Conservation (phyloP, 2,888 invertebrate species). For the Eristalis arbustorum region DNA sequence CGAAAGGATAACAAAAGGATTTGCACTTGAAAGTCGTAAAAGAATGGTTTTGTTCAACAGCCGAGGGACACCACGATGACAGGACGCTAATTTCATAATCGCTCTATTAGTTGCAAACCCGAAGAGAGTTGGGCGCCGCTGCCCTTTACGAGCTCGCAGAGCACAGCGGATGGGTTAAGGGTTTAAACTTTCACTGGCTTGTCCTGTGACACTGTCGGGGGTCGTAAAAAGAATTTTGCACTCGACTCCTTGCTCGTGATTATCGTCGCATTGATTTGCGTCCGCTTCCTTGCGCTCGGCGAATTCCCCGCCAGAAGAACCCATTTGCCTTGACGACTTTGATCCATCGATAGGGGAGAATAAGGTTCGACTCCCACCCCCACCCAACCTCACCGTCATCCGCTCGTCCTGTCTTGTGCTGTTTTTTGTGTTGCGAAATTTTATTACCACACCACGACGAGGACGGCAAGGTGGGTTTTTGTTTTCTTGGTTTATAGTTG, state of each 20-base stretch:
- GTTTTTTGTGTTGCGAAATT: conserved; percentile 34
- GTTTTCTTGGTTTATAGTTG: conserved; percentile 28
- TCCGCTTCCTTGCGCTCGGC: background rate
- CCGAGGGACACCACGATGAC: background rate
- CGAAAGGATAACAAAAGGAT: conserved; percentile 66
- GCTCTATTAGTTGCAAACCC: conserved; percentile 55
- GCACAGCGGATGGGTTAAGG: conserved; percentile 1
- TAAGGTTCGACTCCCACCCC: conserved; percentile 6
- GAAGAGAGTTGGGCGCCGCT: background rate
- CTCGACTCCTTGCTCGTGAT: conserved; percentile 56
- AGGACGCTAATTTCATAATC: conserved; percentile 58
- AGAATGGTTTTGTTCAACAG: background rate
- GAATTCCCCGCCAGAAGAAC: conserved; percentile 1
- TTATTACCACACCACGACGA: conserved; percentile 41
- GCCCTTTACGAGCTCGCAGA: conserved; percentile 29
- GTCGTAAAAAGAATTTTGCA: conserved; percentile 54
- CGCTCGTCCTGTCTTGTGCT: background rate
- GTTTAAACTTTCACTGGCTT: conserved; percentile 28
- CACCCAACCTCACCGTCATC: background rate
- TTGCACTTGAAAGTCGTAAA: conserved; percentile 62
- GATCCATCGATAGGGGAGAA: conserved; percentile 63
- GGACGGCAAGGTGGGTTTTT: conserved; percentile 27
- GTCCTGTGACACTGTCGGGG: background rate
- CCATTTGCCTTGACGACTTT: conserved; percentile 44
- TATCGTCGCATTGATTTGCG: conserved; percentile 35